phyloP scores from a whole-genome alignment of 1,140 invertebrate species.

The Drosophila albomicans region DNA sequence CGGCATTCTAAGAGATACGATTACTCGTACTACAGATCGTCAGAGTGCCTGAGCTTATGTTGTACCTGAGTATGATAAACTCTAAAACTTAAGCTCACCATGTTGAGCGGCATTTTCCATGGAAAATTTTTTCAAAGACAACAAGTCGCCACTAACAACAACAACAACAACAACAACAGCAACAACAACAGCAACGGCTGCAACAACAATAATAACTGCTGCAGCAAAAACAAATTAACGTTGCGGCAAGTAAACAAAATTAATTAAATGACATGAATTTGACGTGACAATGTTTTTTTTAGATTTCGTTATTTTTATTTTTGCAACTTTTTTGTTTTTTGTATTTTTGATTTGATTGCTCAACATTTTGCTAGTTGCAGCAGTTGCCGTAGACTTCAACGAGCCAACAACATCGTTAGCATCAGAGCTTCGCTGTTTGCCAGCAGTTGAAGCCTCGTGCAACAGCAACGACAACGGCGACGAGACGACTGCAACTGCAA shows the following conservation, averaged over 20 bases:
- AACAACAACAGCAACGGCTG: slow-evolving; percentile 47
- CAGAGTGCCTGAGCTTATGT: slow-evolving; percentile 7
- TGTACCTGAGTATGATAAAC: slow-evolving; percentile 34
- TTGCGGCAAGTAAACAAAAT: slow-evolving; percentile 82
- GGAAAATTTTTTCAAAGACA: slow-evolving; percentile 82
- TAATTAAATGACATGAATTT: slow-evolving; percentile 84
- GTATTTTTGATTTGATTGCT: slow-evolving; percentile 76
- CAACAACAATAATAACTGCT: slow-evolving; percentile 51
- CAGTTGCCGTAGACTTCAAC: slow-evolving; percentile 39
- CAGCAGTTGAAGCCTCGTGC: slow-evolving; percentile 52
- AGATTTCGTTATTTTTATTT: slow-evolving; percentile 20
- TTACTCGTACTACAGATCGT: slow-evolving; percentile 19
- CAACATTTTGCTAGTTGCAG: slow-evolving; percentile 55
- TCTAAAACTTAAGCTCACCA: slow-evolving; percentile 7
- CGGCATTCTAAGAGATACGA: slow-evolving; percentile 29
- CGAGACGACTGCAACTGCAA: slow-evolving; percentile 26
- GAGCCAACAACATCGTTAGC: slow-evolving; percentile 71
- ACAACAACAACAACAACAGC: slow-evolving; percentile 52
- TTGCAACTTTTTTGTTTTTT: slow-evolving; percentile 24
- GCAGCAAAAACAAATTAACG: slow-evolving; percentile 72
- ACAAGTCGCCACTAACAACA: slow-evolving; percentile 63
- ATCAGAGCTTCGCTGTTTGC: slow-evolving; percentile 32
- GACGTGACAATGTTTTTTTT: slow-evolving; percentile 81
- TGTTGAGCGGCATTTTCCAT: slow-evolving; percentile 64
- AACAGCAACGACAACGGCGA: slow-evolving; percentile 35